Percentiles rank a stretch among this genome's conserved stretches.
Conservation (phyloP, 1,140 invertebrate genomes). For the Dolichoris vasculosae region DNA sequence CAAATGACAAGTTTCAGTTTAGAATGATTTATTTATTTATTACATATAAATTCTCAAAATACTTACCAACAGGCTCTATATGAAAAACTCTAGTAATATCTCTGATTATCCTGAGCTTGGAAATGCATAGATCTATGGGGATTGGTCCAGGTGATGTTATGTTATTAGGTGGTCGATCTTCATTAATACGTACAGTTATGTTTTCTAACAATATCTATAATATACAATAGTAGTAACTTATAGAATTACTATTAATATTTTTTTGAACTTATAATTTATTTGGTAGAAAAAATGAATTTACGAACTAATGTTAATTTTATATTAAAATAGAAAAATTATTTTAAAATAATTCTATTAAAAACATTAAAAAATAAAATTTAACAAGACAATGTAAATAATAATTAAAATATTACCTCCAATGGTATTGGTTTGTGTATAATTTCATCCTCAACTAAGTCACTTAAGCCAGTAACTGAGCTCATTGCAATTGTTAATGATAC, state of each 20-base stretch:
- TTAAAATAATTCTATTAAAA: neutral
- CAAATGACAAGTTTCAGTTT: slow-evolving; percentile 65
- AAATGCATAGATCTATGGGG: slow-evolving; percentile 85
- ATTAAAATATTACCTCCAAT: slow-evolving; percentile 77
- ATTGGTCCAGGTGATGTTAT: slow-evolving; percentile 88
- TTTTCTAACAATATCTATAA: slow-evolving; percentile 82
- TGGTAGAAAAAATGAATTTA: too few species aligned
- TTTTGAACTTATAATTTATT: too few species aligned
- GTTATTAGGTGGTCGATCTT: slow-evolving; percentile 87
- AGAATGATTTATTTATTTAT: slow-evolving; percentile 49
- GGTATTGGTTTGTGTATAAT: slow-evolving; percentile 85
- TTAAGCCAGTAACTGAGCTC: slow-evolving; percentile 85
- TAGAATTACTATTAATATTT: neutral
- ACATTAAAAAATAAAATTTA: neutral
- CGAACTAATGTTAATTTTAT: neutral
- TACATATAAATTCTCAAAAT: slow-evolving; percentile 11
- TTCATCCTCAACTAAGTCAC: slow-evolving; percentile 91
- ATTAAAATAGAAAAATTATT: neutral
- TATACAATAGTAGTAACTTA: neutral
- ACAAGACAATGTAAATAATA: neutral
- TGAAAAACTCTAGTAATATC: slow-evolving; percentile 82
- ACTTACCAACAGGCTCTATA: slow-evolving; percentile 78
- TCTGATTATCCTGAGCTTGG: slow-evolving; percentile 80
- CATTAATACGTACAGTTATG: slow-evolving; percentile 81
- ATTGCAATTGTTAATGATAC: slow-evolving; percentile 83